These are phyloP conservation scores for Bryconaethiops microstoma DNA, from an alignment of 2,797 vertebrate genomes.

Conservation along the genomic window DNA sequence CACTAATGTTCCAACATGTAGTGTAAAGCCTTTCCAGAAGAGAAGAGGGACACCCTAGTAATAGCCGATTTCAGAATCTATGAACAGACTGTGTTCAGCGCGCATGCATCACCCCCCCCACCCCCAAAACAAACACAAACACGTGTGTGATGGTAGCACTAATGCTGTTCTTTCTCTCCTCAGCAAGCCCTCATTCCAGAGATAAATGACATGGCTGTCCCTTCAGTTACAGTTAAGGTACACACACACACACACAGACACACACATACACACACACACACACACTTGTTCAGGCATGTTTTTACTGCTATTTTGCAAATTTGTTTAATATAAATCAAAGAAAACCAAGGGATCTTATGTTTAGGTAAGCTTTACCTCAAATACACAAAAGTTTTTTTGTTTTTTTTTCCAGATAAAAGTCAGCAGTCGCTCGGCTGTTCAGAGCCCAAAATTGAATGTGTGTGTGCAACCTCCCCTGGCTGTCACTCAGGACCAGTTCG, in stretches of 20 bases:
- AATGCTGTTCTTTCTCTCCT: slow-evolving; percentile 14
- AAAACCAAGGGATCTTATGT: no score
- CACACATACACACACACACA: background rate
- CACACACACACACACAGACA: background rate
- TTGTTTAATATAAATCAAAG: no score
- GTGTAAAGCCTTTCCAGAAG: no score
- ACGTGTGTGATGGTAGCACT: background rate
- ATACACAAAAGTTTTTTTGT: background rate
- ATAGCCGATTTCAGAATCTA: slow-evolving; percentile 20
- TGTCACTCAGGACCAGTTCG: slow-evolving; percentile 85
- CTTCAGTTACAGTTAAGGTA: slow-evolving; percentile 58
- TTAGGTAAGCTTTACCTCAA: background rate
- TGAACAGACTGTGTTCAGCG: slow-evolving; percentile 21
- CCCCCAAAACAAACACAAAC: no score
- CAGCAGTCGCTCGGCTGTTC: slow-evolving; percentile 72
- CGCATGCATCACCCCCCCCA: no score
- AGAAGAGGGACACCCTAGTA: no score
- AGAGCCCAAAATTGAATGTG: slow-evolving; percentile 80
- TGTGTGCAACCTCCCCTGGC: slow-evolving; percentile 85
- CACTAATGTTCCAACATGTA: no score
- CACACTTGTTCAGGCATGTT: no score
- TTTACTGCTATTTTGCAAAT: no score
- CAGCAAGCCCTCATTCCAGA: slow-evolving; percentile 51
- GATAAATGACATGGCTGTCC: slow-evolving; percentile 49
- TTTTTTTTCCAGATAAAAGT: slow-evolving; percentile 79